Evolutionary conservation across 2,888 invertebrate species (phyloP), one percentile per base, ranked within the genome.

Genomic region (Frankliniella intonsa): DNA sequence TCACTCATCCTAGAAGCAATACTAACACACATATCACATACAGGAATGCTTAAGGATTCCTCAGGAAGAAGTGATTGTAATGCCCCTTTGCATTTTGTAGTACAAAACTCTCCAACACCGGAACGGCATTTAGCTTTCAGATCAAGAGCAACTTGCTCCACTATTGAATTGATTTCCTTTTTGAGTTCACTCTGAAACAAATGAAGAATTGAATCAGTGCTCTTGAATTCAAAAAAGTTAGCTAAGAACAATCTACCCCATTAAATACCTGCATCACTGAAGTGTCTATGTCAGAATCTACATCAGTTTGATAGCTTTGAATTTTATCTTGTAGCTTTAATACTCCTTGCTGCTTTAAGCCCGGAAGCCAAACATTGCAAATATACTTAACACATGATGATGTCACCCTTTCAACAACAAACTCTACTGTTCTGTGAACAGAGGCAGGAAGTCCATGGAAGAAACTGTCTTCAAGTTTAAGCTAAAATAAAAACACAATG

Each of bases 1-100:
- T 76, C 69, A 25, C 69, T 76, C 69, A 76, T 76, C 69, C 69
- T 76, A 25, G 69, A 76, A 25, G 69, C 69, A 76, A 76, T 76
- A 12, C 25, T 76, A 2, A 76, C 69, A 76, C 69, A 76, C 69
- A 76, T 76, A 25, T 76, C 69, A 76, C 69, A 76, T 25, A 76
- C 69, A 25, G 69, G 22, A 76, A 76, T 12, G 9, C 69, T 76
- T 76, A 76, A 25, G 25, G 69, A 76, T 76, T 76, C 69, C 25
- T 76, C 69, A 2, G 69, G 25, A 25, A 76, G 69, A 10, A 76
- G 69, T 76, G 69, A 22, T 12, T 25, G 12, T 22, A 76, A 22
- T 12, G 69, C 69, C 22, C 69, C 69, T 76, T 10, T 22, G 69
- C 69, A 76, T 12, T 76, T 76, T 25, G 69, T 11, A 12, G 12